Percentiles rank a stretch among this genome's conserved stretches.
These are phyloP conservation scores for Parauchenoglanis ngamensis DNA, from an alignment of 2,797 vertebrate genomes.

Conservation along the genomic window DNA sequence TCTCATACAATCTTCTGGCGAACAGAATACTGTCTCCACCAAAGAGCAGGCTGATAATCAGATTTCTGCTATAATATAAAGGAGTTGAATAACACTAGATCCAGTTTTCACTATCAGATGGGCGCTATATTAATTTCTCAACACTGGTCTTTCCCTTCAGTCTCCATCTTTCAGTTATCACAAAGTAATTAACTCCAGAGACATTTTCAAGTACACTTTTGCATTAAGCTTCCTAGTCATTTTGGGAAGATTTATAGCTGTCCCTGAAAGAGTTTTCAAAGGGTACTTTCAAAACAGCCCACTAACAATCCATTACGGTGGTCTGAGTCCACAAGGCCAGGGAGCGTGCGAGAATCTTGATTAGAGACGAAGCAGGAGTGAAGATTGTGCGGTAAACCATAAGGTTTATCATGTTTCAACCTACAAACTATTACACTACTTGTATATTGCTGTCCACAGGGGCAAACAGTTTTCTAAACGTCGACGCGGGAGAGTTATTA, in stretches of 20 bases:
- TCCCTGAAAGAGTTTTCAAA: constrained; percentile 30
- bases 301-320: constrained; percentile 33
- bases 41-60: constrained; percentile 46
- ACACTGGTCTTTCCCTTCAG: constrained; percentile 23
- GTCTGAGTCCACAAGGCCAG: constrained; percentile 12
- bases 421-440: background rate
- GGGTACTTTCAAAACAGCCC: constrained; percentile 24
- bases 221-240: constrained; percentile 15
- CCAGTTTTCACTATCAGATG: constrained; percentile 33
- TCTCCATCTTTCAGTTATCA: constrained; percentile 20
- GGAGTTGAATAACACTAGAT: constrained; percentile 18
- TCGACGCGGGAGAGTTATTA: background rate
- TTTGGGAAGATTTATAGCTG: constrained; percentile 31
- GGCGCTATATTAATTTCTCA: constrained; percentile 47
- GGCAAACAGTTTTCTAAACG: background rate
- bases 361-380: background rate
- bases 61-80: constrained; percentile 35
- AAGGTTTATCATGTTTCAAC: background rate
- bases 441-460: background rate
- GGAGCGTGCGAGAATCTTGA: constrained; percentile 15
- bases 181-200: constrained; percentile 33
- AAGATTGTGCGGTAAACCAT: background rate
- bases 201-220: background rate
- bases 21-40: constrained; percentile 33
- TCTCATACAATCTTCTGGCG: constrained; percentile 26